phyloP scores from a whole-genome alignment of 2,113 vertebrate species.

The Phylloscopus trochiloides region DNA sequence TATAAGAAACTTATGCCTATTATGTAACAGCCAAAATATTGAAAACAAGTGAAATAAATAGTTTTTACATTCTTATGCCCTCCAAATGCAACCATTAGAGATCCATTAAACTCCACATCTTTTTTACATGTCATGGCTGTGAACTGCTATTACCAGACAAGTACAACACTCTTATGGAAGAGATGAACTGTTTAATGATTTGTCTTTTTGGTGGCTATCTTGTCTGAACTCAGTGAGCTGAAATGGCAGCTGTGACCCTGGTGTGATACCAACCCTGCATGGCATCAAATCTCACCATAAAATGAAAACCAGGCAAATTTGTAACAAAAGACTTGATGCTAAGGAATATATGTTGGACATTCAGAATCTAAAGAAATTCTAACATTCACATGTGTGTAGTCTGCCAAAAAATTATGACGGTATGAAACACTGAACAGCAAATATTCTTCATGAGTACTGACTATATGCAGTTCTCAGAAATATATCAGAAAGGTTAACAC shows the following conservation, averaged over 20 bases:
- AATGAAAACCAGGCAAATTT: neutral
- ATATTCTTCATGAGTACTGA: neutral
- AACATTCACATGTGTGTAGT: neutral
- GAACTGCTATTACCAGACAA: neutral
- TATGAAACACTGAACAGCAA: neutral
- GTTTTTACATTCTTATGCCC: neutral
- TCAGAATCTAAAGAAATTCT: neutral
- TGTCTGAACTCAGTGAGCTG: neutral
- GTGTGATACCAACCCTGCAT: neutral
- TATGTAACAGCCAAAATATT: neutral
- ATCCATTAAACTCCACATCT: neutral
- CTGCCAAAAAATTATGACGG: neutral
- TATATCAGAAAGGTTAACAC: neutral
- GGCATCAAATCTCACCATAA: neutral
- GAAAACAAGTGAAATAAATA: neutral
- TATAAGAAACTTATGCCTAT: neutral
- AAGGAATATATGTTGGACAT: neutral
- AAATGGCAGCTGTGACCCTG: neutral
- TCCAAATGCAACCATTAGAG: neutral
- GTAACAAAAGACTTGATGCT: neutral
- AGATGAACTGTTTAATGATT: neutral
- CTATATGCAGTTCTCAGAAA: neutral
- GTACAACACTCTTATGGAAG: neutral
- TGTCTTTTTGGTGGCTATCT: neutral
- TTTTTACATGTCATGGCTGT: neutral